Evolutionary conservation across 2,888 invertebrate species (phyloP), one percentile per base, ranked within the genome.

Genomic region (Caenorhabditis wallacei): DNA sequence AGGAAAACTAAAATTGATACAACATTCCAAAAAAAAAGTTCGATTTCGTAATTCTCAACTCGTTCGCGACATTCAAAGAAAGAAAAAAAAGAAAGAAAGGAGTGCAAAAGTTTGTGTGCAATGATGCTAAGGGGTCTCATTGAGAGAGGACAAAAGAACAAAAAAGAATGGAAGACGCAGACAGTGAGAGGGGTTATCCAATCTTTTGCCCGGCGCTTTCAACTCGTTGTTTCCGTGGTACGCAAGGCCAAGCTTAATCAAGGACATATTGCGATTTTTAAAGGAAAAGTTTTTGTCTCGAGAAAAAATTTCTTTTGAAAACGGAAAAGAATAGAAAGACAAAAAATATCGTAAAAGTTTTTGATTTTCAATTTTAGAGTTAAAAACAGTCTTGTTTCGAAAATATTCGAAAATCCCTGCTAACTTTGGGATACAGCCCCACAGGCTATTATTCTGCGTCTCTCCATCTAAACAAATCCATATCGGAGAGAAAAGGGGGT

Each of bases 111-210:
- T 51, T 51, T 48, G 3, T 18, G 46, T 48, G 46, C 7, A 13
- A 48, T 48, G 46, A 48, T 18, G 56, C 43, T 26, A 30, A 37
- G 40, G 43, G 56, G 30, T 46, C 20, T 53, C 37, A 51, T 43
- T 11, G 35, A 43, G 35, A 43, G 43, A 11, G 48, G 20, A 1
- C 16, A 51, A 56, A 48, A 56, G 74, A 66, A 37, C 30, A 54
- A 40, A 66, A 68, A 80, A 66, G 71, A 46, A 16, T n/a, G 18
- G 40, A 30, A 51, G 80, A 66, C 64, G 72, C 66, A 80, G 80
- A 61, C 20, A 35, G 35, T n/a, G 26, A 70, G 68, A 37, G 18
- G 61, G 43, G 26, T 76, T 69, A 68, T 70, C 70, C 63, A 79
- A 70, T 79, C 22, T 79, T 70, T 51, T 54, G 48, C 22, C 51